Percentiles rank a stretch among this genome's conserved stretches.
phyloP scores from a whole-genome alignment of 2,113 vertebrate species.

The Petrocephalus microphthalmus region DNA sequence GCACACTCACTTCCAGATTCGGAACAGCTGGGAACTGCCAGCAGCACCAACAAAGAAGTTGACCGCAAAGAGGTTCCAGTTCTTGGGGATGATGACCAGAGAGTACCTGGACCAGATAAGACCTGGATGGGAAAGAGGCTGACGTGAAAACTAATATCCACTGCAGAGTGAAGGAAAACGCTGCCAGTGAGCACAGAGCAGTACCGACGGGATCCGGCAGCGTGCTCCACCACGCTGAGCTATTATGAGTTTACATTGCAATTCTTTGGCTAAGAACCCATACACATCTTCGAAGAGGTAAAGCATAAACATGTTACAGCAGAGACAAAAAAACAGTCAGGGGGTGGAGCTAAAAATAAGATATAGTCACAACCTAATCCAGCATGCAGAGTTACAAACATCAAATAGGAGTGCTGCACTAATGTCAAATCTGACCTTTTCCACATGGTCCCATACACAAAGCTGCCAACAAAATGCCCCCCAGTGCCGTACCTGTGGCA shows the following conservation, averaged over 20 bases:
- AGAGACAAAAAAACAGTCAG: neutral
- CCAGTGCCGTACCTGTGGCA: constrained; percentile 76
- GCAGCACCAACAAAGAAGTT: constrained; percentile 92
- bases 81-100: constrained; percentile 95
- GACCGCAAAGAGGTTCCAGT: constrained; percentile 94
- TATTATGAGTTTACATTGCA: neutral
- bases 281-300: neutral
- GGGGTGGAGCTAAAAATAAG: neutral
- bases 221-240: neutral
- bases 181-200: neutral
- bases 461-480: neutral
- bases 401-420: neutral
- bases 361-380: neutral
- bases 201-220: neutral
- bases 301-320: neutral
- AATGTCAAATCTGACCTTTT: neutral
- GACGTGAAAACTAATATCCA: neutral
- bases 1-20: constrained; percentile 85
- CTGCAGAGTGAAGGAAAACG: neutral
- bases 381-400: neutral
- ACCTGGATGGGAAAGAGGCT: constrained; percentile 55
- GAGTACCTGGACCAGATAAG: constrained; percentile 98
- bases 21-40: constrained; percentile 80
- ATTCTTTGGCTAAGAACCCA: neutral
- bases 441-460: neutral